Percentiles rank a stretch among this genome's conserved stretches.
Evolutionary conservation across 2,888 invertebrate species (phyloP).

Genomic region (Clostera curtula): DNA sequence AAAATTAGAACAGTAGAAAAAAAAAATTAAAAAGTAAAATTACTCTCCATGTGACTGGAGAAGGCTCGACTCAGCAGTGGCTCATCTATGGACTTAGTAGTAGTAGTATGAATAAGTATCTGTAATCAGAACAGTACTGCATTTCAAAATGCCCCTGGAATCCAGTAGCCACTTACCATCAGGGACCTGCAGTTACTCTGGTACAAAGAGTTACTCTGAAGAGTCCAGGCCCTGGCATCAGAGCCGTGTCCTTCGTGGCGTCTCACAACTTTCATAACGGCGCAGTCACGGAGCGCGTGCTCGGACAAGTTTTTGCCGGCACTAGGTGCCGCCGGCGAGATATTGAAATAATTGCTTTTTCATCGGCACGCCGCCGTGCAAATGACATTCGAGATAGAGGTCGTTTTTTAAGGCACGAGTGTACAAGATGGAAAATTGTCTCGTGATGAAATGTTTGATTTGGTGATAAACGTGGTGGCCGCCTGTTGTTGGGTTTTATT

Average conservation of each 20-base stretch:
- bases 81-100: too few relatives aligned
- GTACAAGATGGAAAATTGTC: conserved; percentile 62
- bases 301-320: conserved; percentile 52
- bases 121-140: too few relatives aligned
- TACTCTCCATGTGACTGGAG: too few relatives aligned
- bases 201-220: too few relatives aligned
- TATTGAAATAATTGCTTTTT: conserved; percentile 75
- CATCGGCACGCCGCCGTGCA: conserved; percentile 71
- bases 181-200: too few relatives aligned
- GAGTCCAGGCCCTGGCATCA: too few relatives aligned
- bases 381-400: conserved; percentile 75
- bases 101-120: too few relatives aligned
- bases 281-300: conserved; percentile 65
- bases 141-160: too few relatives aligned
- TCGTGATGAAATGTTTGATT: conserved; percentile 59
- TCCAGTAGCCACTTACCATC: too few relatives aligned
- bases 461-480: conserved; percentile 29
- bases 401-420: conserved; percentile 55
- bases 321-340: conserved; percentile 57
- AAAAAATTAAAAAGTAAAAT: too few relatives aligned
- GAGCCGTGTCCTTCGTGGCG: conserved; percentile 45
- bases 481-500: conserved; percentile 10
- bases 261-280: conserved; percentile 56
- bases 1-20: too few relatives aligned
- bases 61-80: too few relatives aligned